Evolutionary conservation across 2,888 invertebrate genomes (phyloP).

Genomic region (Synergus umbraculus): DNA sequence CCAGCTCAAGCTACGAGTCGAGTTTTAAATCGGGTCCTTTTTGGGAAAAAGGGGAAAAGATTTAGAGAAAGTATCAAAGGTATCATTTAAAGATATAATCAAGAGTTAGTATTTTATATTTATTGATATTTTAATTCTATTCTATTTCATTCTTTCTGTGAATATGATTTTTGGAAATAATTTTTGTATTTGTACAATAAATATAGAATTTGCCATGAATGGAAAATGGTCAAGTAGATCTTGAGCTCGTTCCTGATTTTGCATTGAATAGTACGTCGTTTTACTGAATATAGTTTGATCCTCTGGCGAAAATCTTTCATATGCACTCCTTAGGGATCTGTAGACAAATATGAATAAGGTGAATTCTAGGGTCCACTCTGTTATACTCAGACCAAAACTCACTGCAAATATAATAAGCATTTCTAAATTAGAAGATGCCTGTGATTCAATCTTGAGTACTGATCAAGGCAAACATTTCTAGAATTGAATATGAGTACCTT

Average conservation of each 20-base stretch:
- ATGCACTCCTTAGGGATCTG: not conserved
- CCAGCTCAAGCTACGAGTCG: constrained; percentile 10
- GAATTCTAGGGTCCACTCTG: constrained; percentile 3
- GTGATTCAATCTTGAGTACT: not conserved
- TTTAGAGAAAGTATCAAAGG: not conserved
- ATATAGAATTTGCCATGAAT: not conserved
- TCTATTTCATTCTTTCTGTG: not conserved
- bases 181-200: not conserved
- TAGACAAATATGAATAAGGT: constrained; percentile 16
- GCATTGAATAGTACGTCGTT: constrained; percentile 2
- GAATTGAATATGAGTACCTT: not conserved
- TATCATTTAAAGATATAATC: not conserved
- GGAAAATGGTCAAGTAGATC: not conserved
- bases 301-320: not conserved
- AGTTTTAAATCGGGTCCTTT: not conserved
- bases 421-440: constrained; percentile 12
- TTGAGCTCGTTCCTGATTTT: not conserved
- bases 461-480: not conserved
- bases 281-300: not conserved
- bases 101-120: not conserved
- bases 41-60: not conserved
- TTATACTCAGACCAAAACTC: constrained; percentile 7
- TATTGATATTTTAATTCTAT: not conserved
- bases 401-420: constrained; percentile 1
- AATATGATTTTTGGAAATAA: not conserved